These are phyloP conservation scores for Terrapene triunguis DNA, from an alignment of 2,113 vertebrate species.

Conservation along the genomic window DNA sequence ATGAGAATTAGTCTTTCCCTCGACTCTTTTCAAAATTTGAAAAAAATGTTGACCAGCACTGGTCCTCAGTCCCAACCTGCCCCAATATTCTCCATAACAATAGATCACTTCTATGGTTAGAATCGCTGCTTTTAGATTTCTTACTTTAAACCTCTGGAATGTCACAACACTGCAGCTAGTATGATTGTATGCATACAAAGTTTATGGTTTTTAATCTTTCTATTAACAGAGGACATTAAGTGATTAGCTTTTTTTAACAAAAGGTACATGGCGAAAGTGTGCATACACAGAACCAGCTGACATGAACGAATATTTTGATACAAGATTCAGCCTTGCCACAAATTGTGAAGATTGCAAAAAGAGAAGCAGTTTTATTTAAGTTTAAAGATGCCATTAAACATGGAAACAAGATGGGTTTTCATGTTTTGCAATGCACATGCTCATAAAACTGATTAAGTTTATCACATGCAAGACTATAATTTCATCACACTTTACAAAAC, in stretches of 20 bases:
- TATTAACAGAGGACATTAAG: not conserved
- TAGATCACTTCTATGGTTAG: not conserved
- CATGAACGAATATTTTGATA: constrained; percentile 63
- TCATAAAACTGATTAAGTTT: constrained; percentile 60
- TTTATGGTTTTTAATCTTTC: not conserved
- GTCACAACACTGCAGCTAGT: not conserved
- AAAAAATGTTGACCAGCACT: not conserved
- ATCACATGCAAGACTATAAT: constrained; percentile 58
- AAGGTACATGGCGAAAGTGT: not conserved
- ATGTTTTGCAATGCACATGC: constrained; percentile 64
- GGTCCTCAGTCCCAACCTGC: not conserved
- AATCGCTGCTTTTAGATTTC: not conserved
- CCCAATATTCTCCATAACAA: not conserved
- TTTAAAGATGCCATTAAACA: constrained; percentile 75
- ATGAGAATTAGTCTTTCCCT: not conserved
- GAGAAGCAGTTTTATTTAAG: constrained; percentile 77
- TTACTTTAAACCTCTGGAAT: not conserved
- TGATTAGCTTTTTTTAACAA: not conserved
- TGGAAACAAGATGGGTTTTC: constrained; percentile 54
- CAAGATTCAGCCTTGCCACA: constrained; percentile 70
- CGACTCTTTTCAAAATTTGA: not conserved
- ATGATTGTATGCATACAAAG: too few relatives aligned
- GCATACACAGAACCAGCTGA: not conserved
- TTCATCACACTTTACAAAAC: constrained; percentile 79
- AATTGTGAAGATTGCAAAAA: constrained; percentile 79